phyloP scores from a whole-genome alignment of 2,113 vertebrate genomes.

The Mystacornis crossleyi region DNA sequence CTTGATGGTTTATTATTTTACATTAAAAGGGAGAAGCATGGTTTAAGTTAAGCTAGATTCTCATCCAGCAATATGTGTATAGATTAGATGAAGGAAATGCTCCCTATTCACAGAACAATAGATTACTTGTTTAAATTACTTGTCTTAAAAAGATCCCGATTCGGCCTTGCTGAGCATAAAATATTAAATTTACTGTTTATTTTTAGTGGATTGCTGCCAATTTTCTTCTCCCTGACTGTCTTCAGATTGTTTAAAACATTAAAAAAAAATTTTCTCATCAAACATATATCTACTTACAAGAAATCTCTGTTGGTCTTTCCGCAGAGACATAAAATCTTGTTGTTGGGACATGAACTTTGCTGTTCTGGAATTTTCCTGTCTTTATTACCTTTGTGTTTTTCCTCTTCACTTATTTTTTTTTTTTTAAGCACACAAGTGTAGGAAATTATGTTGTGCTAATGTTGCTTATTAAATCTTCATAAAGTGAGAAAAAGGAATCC shows the following conservation, averaged over 20 bases:
- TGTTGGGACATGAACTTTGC: slow-evolving; percentile 48
- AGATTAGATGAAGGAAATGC: slow-evolving; percentile 22
- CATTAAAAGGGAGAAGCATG: not conserved
- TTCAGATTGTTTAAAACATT: slow-evolving; percentile 53
- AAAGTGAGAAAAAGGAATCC: not conserved
- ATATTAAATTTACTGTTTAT: slow-evolving; percentile 61
- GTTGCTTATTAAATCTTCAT: not conserved
- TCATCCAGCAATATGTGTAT: not conserved
- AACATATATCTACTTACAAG: slow-evolving; percentile 52
- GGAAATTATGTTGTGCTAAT: not conserved
- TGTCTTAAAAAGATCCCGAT: slow-evolving; percentile 63
- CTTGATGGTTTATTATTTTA: not conserved
- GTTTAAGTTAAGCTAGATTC: slow-evolving; percentile 12
- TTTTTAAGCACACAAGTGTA: not conserved
- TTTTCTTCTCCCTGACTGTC: not conserved
- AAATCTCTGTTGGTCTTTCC: slow-evolving; percentile 44
- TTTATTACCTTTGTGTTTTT: not conserved
- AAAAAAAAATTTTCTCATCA: slow-evolving; percentile 39
- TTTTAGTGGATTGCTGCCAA: slow-evolving; percentile 61
- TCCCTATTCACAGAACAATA: slow-evolving; percentile 10
- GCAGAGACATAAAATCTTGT: slow-evolving; percentile 37
- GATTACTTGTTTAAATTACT: slow-evolving; percentile 50
- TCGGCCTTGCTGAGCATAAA: slow-evolving; percentile 50
- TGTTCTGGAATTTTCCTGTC: slow-evolving; percentile 22
- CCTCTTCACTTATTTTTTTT: not conserved